phyloP scores from a whole-genome alignment of 2,888 invertebrate species.

The Parapristionchus giblindavisi region DNA sequence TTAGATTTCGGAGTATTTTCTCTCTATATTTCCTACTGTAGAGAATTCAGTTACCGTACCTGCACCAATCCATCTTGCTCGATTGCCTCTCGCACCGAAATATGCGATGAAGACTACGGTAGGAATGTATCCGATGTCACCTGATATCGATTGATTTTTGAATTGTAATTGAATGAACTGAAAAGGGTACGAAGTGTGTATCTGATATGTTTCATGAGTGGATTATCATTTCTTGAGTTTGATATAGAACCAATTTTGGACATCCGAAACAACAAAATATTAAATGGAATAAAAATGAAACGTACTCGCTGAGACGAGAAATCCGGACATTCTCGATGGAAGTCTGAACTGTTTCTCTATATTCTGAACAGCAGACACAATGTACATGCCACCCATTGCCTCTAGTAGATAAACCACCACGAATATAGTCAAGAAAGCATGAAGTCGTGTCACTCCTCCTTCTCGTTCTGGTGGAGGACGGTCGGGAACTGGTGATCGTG shows the following conservation, averaged over 20 bases:
- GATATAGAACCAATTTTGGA: background rate
- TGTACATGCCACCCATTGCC: constrained; percentile 51
- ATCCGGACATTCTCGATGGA: constrained; percentile 64
- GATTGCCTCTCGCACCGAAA: constrained; percentile 65
- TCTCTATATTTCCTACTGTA: background rate
- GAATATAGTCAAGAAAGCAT: constrained; percentile 26
- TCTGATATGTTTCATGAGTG: background rate
- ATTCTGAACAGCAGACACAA: constrained; percentile 66
- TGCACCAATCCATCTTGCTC: constrained; percentile 64
- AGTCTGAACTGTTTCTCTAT: constrained; percentile 69
- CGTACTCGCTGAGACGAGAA: constrained; percentile 66
- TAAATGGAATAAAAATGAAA: constrained; percentile 11
- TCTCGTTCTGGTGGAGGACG: constrained; percentile 27
- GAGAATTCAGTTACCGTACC: background rate
- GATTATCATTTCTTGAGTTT: background rate
- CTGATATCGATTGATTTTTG: constrained; percentile 44
- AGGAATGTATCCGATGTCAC: constrained; percentile 68
- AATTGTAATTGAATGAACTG: constrained; percentile 22
- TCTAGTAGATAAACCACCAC: constrained; percentile 43
- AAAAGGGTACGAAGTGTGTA: background rate
- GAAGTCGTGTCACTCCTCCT: background rate
- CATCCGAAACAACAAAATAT: too few relatives aligned
- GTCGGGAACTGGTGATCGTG: background rate
- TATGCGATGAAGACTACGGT: constrained; percentile 68
- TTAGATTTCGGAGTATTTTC: too few relatives aligned